Evolutionary conservation across 2,888 invertebrate species (phyloP), one percentile per base, ranked within the genome.

Genomic region (Drosophila hamatofila): DNA sequence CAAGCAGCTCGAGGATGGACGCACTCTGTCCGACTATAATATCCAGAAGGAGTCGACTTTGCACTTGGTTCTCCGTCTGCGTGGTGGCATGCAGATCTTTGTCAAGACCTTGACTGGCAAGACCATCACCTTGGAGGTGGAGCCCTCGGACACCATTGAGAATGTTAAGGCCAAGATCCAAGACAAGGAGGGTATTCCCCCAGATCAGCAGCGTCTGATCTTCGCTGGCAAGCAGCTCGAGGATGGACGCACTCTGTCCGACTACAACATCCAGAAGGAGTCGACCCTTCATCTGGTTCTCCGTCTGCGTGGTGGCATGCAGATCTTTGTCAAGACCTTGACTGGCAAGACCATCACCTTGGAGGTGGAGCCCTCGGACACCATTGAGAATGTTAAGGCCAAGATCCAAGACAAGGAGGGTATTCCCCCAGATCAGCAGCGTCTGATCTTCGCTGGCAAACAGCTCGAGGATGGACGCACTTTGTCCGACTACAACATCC

Each of bases 261-360:
- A 75, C 9, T 75, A 75, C 51, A 75, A 75, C 49, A 75, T 75
- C 33, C 75, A 75, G 75, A 75, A 75, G 58, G 75, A 75, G 61
- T 75, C 52, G 0, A 52, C 52, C 2, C 1, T 52, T 0, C 52
- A 52, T 0, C 1, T 52, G 52, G 52, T 52, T 55, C 1, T 75
- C 61, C 55, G 64, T 75, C 48, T 75, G 57, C 62, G 70, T 62
- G 75, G 75, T 62, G 55, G 75, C 64, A 54, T 54, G 54, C 75
- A 75, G 64, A 75, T 75, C 76, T 62, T 75, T 7, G 72, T 72
- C 37, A 72, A 72, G 71, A 75, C 76, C 23, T 75, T 75, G 48
- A 75, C 75, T 27, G 75, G 75, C 46, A 75, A 75, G 48, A 72
- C 72, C 72, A 72, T 72, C 65, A 75, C 65, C 59, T 62, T 59